Base-by-base conservation (phyloP, 1,140 invertebrate species). In the Metaphire vulgaris region DNA sequence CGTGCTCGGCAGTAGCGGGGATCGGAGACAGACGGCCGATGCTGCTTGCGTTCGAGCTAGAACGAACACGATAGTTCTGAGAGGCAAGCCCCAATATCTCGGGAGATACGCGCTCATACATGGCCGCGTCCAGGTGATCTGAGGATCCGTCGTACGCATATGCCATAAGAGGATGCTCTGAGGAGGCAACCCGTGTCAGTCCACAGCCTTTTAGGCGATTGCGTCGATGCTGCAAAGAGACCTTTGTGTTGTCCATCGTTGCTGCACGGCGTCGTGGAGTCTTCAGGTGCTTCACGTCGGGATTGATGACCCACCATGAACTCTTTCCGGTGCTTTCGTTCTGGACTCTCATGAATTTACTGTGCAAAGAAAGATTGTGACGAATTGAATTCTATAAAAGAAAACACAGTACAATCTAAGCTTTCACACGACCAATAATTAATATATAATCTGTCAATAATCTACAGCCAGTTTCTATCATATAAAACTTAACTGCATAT, bases 351-450 rank as follows among this genome's bases (percentile, higher is more conserved):
- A 99, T 98, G 87, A 99, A 99, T 71, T 96, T 92, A 88, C 96
- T 98, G 89, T 99, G 98, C 32, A 99, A 89, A 31, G 97, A 99
- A 79, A 99, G 89, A 87, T 99, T 99, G 89, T 99, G 98, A 76
- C 98, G 91, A 83, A 99, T 99, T 15, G 98, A 99, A 87, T 99
- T 99, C 98, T 99, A n/a, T n/a, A n/a, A n/a, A n/a, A n/a, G n/a
- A n/a, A n/a, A n/a, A n/a, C n/a, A n/a, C n/a, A n/a, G n/a, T n/a
- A n/a, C n/a, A n/a, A n/a, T n/a, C n/a, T n/a, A n/a, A n/a, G n/a
- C n/a, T n/a, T n/a, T n/a, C n/a, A n/a, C n/a, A n/a, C n/a, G n/a
- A n/a, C n/a, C n/a, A n/a, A n/a, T n/a, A n/a, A n/a, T n/a, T n/a
- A n/a, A n/a, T n/a, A n/a, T n/a, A n/a, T n/a, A n/a, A n/a, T n/a